Conservation (phyloP, 2,888 invertebrate genomes). For the Marronus borbonicus region DNA sequence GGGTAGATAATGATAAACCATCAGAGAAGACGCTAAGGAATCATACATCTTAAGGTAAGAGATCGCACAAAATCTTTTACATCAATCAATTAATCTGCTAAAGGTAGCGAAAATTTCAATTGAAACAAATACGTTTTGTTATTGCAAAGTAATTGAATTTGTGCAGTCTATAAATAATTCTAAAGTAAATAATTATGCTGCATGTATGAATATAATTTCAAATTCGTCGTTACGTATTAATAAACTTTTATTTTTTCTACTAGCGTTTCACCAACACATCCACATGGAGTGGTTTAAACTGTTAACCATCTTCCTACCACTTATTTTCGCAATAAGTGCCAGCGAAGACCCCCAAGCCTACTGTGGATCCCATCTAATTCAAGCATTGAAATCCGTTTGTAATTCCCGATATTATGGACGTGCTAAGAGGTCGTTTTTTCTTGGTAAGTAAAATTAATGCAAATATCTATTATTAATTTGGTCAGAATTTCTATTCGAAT, state of each 20-base stretch:
- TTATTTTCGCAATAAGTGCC: constrained; percentile 1
- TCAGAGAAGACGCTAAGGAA: neutral
- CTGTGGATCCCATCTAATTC: constrained; percentile 23
- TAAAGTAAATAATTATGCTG: neutral
- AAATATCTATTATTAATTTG: neutral
- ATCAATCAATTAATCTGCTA: neutral
- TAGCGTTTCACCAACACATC: neutral
- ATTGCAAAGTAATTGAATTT: neutral
- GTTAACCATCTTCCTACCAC: neutral
- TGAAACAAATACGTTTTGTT: neutral
- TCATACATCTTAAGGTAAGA: neutral
- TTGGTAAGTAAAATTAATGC: constrained; percentile 18
- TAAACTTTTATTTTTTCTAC: neutral
- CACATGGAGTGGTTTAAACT: constrained; percentile 26
- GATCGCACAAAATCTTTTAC: neutral
- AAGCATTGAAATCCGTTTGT: constrained; percentile 26
- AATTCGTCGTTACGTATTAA: neutral
- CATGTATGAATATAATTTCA: too few relatives aligned
- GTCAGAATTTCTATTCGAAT: neutral
- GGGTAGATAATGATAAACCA: constrained; percentile 24
- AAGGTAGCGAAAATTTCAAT: neutral
- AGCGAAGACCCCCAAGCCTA: constrained; percentile 12
- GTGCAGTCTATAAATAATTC: neutral
- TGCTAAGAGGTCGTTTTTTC: neutral
- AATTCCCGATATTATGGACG: constrained; percentile 22